phyloP scores from a whole-genome alignment of 2,113 vertebrate genomes.

The Takifugu flavidus region DNA sequence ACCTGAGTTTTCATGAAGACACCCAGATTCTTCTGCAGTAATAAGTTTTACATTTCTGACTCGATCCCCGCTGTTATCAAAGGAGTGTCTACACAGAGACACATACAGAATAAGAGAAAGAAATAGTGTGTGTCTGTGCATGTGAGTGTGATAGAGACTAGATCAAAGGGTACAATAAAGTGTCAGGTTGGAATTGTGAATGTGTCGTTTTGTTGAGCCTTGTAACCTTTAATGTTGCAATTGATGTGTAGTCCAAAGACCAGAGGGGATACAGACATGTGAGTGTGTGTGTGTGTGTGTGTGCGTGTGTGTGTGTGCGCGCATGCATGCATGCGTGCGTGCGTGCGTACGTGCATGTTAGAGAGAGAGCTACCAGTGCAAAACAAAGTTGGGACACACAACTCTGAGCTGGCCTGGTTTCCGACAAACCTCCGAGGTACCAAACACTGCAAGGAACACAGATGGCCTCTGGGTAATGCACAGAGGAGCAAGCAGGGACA shows the following conservation, averaged over 20 bases:
- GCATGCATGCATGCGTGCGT: not conserved
- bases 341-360: not conserved
- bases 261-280: constrained; percentile 45
- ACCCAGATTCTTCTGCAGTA: too few relatives aligned
- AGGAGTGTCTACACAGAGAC: too few relatives aligned
- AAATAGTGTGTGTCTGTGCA: constrained; percentile 8
- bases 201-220: constrained; percentile 58
- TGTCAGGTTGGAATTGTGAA: constrained; percentile 56
- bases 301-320: not conserved
- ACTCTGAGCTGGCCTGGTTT: constrained; percentile 63
- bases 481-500: constrained; percentile 38
- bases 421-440: constrained; percentile 54
- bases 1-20: too few relatives aligned
- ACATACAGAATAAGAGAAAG: not conserved
- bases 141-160: constrained; percentile 3
- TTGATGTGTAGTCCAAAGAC: constrained; percentile 65
- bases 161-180: constrained; percentile 61
- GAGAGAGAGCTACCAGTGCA: constrained; percentile 31
- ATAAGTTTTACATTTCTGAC: too few relatives aligned
- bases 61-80: too few relatives aligned
- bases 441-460: constrained; percentile 55
- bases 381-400: constrained; percentile 31
- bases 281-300: not conserved
- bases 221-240: constrained; percentile 67
- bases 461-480: constrained; percentile 66